A percentile compares a stretch with the other conserved stretches of the same genome.
These are phyloP conservation scores for Epinephelus malabaricus DNA, from an alignment of 2,797 vertebrate genomes.

Conservation along the genomic window DNA sequence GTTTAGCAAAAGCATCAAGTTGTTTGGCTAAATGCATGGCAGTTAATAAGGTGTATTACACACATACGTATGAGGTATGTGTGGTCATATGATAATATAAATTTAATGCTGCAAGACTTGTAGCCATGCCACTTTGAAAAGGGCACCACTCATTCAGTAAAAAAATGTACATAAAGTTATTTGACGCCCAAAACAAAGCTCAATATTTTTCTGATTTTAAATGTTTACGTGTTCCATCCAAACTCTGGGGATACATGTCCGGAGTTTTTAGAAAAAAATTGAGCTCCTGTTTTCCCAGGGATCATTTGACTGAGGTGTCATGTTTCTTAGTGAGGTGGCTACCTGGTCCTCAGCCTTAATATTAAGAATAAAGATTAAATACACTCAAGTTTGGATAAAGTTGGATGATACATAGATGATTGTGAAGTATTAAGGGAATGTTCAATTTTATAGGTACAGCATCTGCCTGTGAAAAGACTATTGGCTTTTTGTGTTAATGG, in stretches of 20 bases:
- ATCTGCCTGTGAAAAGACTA: slow-evolving; percentile 89
- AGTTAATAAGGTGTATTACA: not conserved
- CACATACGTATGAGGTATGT: slow-evolving; percentile 31
- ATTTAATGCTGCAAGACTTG: slow-evolving; percentile 53
- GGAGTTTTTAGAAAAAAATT: slow-evolving; percentile 80
- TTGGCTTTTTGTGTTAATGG: slow-evolving; percentile 69
- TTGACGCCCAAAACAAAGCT: slow-evolving; percentile 67
- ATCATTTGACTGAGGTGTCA: slow-evolving; percentile 21
- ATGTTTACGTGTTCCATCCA: slow-evolving; percentile 72
- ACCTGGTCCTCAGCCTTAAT: slow-evolving; percentile 44
- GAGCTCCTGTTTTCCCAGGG: slow-evolving; percentile 68
- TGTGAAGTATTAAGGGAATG: slow-evolving; percentile 8
- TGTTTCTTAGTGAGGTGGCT: slow-evolving; percentile 72
- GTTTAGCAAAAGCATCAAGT: slow-evolving; percentile 32
- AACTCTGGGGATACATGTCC: slow-evolving; percentile 75
- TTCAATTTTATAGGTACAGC: slow-evolving; percentile 17
- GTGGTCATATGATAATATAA: not conserved
- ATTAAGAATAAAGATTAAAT: not conserved
- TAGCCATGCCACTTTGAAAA: slow-evolving; percentile 70
- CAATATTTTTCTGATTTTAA: slow-evolving; percentile 75
- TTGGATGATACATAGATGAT: not conserved
- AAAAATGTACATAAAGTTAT: not conserved
- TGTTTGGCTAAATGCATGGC: slow-evolving; percentile 56
- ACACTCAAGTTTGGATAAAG: not conserved
- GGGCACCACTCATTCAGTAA: not conserved